Base-by-base conservation (phyloP, 2,113 vertebrate species). In the Sander lucioperca region DNA sequence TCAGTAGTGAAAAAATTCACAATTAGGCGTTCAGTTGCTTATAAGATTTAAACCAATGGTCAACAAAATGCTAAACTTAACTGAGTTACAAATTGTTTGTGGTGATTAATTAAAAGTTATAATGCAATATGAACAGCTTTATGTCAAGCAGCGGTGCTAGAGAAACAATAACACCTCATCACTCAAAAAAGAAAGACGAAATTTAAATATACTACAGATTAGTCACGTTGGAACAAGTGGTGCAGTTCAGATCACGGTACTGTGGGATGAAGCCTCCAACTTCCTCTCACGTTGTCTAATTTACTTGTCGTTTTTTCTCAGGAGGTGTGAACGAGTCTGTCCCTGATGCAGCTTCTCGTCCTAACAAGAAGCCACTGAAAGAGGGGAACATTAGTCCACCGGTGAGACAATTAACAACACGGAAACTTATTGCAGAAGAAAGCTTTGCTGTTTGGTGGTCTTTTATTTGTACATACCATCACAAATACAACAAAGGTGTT, bases 341-440 rank as follows among this genome's bases (percentile, higher is more conserved):
- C 27, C 6, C 54, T 59, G 59, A 65, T 15, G 27, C 0, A 43
- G 33, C 67, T n/a, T 6, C 43, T 79, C 80, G 64, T 47, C 15
- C 53, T 2, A 15, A 1, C 59, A 85, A 68, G 39, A 19, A 77
- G 8, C 25, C 48, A 1, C 13, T 14, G 1, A 68, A 65, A 27
- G 59, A 74, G 1, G 0, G 0, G 0, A 63, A 53, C n/a, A n/a
- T 3, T 1, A 3, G 3, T 27, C 2, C 53, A 21, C 13, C 0
- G 77, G 88, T 91, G 74, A 90, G 83, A 6, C 73, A 62, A 73
- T 56, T 0, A 51, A 47, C 43, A 33, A 1, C 21, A 50, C 19
- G 7, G 21, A 48, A 45, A 59, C 2, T 0, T 74, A n/a, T 14
- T 12, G 21, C 12, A 57, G 11, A 53, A 11, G 19, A 23, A 30